Base-by-base conservation (phyloP, 2,113 vertebrate genomes). In the Sinocyclocheilus anophthalmus region DNA sequence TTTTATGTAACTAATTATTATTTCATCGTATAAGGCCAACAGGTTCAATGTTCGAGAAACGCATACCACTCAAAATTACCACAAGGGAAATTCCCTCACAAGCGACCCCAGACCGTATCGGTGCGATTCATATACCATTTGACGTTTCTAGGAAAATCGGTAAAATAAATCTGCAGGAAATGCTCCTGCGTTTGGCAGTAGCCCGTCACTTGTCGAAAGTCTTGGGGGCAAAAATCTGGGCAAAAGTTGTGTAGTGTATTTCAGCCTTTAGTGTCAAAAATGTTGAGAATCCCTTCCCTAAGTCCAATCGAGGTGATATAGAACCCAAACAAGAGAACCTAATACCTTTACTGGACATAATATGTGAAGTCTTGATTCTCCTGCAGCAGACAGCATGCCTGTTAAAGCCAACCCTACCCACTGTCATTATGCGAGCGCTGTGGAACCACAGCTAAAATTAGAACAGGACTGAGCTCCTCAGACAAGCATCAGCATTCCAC, bases 371-470 rank as follows among this genome's bases (percentile, higher is more conserved):
- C 10, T 81, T 79, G 33, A 39, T 81, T 48, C 42, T 70, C 42
- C 5, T 24, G n/a, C 63, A 26, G n/a, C 63, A 61, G n/a, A 53
- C 83, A 65, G 75, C 78, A 42, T 84, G 70, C 69, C 48, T 83
- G 86, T 84, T 87, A 53, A 76, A 87, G 69, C 81, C 75, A 53
- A 84, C 67, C 90, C 88, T 89, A 91, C 90, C 90, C 93, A 87
- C 89, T 89, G 93, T 93, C 90, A 87, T 88, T 92, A 91, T 89
- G 90, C 85, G 92, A 92, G 87, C 86, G 85, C 91, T 91, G 90
- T 80, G 87, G 90, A 91, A 92, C 91, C 91, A 89, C 61, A 77
- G 89, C 92, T 94, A 94, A 94, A 94, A 92, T 94, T 94, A 95
- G 93, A 94, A 88, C 86, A 48, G 83, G 84, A 89, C 88, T 90